Base-by-base conservation (phyloP, 2,113 vertebrate genomes). In the Caloenas nicobarica region DNA sequence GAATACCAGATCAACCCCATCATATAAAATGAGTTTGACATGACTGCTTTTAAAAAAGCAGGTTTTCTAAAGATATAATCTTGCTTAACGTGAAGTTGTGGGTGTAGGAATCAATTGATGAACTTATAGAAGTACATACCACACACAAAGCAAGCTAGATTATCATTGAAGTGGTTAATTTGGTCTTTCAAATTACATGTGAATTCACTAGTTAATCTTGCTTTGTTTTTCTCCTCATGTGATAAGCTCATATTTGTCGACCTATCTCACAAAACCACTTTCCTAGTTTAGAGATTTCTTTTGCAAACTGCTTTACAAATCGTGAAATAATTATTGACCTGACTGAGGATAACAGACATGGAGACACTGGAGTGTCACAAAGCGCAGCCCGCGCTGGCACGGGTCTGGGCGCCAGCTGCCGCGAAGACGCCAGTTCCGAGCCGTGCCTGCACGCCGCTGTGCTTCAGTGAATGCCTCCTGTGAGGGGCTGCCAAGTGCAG, bases 351-450 rank as follows among this genome's bases (percentile, higher is more conserved):
- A 62, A 64, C 1, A 5, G 69, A 25, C 38, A 5, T 0, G 1
- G 46, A 2, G 3, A 70, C 40, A 58, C 29, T 2, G 46, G 10
- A 56, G 23, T 4, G 42, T 42, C 46, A 23, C 16, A 7, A 26
- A 66, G 46, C 7, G 1, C 60, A 78, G 69, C 70, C 42, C 0
- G 0, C 5, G 4, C 51, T 73, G 68, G 76, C 76, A 44, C 24
- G 10, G 77, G 36, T 25, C 51, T 44, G 69, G 64, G 50, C 13
- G 4, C 62, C 83, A 71, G 80, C 64, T 81, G 89, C 91, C 44
- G 0, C 0, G 10, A 48, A 28, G 23, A 5, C 60, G 36, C 57
- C 0, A 1, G 57, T 8, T 57, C 65, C 74, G 79, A 91, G 81
- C 56, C 2, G 1, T 11, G 33, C 31, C 24, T 48, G 42, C 62